These are phyloP conservation scores for Trachelus troglodyta DNA, from an alignment of 2,888 invertebrate species.

Conservation along the genomic window DNA sequence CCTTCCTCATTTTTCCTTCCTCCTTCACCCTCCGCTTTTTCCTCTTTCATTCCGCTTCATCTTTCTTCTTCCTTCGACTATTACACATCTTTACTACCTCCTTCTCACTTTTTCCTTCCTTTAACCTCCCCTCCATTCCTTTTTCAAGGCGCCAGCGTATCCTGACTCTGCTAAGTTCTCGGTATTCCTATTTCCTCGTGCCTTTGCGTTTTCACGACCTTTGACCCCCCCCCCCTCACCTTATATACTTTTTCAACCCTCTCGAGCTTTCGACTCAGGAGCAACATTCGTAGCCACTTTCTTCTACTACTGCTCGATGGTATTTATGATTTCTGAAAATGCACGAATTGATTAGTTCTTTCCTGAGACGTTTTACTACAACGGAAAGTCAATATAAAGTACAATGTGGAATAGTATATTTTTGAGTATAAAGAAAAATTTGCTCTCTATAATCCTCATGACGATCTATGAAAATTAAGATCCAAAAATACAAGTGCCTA, in stretches of 20 bases:
- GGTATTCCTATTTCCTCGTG: slow-evolving; percentile 18
- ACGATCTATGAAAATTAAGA: not conserved
- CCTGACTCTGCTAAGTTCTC: slow-evolving; percentile 1
- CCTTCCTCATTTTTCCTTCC: slow-evolving; percentile 25
- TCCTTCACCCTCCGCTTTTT: slow-evolving; percentile 20
- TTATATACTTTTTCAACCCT: slow-evolving; percentile 11
- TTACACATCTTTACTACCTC: slow-evolving; percentile 16
- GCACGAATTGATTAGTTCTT: not conserved
- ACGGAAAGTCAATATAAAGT: no score
- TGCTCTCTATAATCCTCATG: no score
- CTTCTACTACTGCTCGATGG: not conserved
- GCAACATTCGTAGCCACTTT: not conserved
- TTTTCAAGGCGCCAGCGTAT: not conserved
- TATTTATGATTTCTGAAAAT: not conserved
- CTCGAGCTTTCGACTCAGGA: not conserved
- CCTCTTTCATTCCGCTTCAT: slow-evolving; percentile 5
- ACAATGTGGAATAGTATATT: no score
- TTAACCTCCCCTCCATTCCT: slow-evolving; percentile 4
- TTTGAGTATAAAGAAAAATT: not conserved
- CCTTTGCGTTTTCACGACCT: slow-evolving; percentile 29
- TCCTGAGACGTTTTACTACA: not conserved
- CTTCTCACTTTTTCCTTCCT: slow-evolving; percentile 15
- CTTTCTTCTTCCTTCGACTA: not conserved
- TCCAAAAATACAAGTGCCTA: not conserved
- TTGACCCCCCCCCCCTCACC: slow-evolving; percentile 15